Evolutionary conservation across 2,888 invertebrate genomes (phyloP).

Genomic region (Nomada fabriciana): DNA sequence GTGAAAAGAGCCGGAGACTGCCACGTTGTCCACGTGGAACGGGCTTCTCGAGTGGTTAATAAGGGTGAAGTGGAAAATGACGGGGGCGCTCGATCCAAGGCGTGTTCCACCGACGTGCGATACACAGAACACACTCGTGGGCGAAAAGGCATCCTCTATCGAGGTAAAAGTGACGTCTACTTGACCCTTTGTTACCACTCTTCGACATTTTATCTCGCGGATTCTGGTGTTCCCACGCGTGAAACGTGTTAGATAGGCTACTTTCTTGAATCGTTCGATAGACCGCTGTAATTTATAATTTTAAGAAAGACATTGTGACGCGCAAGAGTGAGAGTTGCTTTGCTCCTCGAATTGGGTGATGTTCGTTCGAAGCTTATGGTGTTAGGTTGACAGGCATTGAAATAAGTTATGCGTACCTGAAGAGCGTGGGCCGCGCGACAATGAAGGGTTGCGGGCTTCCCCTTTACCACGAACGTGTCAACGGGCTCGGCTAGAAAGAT

Average conservation of each 20-base stretch:
- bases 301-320: background rate
- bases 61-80: slow-evolving; percentile 54
- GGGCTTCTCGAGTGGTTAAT: slow-evolving; percentile 58
- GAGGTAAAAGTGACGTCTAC: slow-evolving; percentile 13
- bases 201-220: slow-evolving; percentile 15
- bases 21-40: slow-evolving; percentile 42
- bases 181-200: slow-evolving; percentile 22
- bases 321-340: background rate
- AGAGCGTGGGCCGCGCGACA: slow-evolving; percentile 96
- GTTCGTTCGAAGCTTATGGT: background rate
- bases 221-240: slow-evolving; percentile 7
- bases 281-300: background rate
- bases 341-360: background rate
- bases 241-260: background rate
- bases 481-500: slow-evolving; percentile 94
- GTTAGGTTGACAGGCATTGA: background rate
- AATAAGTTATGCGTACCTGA: slow-evolving; percentile 83
- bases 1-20: slow-evolving; percentile 34
- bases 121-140: slow-evolving; percentile 3
- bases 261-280: background rate
- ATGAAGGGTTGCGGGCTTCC: slow-evolving; percentile 92
- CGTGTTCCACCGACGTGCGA: slow-evolving; percentile 18
- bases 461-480: slow-evolving; percentile 95
- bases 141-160: background rate
- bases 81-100: background rate